Conservation (phyloP, 2,888 invertebrate genomes). For the Malthinus seriepunctatus region DNA sequence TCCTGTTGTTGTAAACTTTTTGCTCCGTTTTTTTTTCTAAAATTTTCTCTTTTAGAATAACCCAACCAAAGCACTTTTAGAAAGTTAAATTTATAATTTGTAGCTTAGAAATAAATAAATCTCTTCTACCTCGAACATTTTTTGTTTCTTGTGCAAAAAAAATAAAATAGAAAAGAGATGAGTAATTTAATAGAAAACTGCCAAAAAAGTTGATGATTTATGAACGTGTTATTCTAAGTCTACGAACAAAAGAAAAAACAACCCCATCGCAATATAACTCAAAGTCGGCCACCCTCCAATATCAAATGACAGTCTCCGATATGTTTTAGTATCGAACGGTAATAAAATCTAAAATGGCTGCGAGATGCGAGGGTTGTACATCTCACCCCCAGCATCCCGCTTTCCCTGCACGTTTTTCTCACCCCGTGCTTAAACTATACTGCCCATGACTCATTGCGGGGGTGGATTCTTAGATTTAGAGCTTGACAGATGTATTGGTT, state of each 20-base stretch:
- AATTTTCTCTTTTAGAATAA: no score
- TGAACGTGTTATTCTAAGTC: constrained; percentile 30
- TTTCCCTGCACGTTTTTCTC: constrained; percentile 30
- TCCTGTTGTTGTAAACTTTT: no score
- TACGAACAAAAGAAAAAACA: constrained; percentile 28
- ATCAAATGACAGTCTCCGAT: constrained; percentile 42
- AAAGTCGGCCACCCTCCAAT: constrained; percentile 38
- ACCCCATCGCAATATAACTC: constrained; percentile 31
- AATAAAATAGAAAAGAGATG: constrained; percentile 20
- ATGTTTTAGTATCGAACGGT: constrained; percentile 56
- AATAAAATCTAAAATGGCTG: constrained; percentile 58
- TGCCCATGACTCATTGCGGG: constrained; percentile 39
- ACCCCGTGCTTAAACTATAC: constrained; percentile 27
- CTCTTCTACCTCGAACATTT: no score
- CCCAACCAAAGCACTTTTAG: no score
- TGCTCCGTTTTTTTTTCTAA: no score
- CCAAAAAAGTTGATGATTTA: constrained; percentile 30
- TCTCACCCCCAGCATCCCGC: constrained; percentile 29
- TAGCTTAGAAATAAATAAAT: no score
- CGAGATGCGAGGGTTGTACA: constrained; percentile 44
- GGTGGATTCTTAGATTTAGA: constrained; percentile 37
- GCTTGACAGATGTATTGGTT: constrained; percentile 39
- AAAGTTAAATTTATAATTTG: no score
- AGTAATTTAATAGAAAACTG: constrained; percentile 25
- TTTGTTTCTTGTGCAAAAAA: no score